A percentile compares a stretch with the other conserved stretches of the same genome.
These are phyloP conservation scores for Corythucha ciliata DNA, from an alignment of 2,888 invertebrate genomes.

Conservation along the genomic window DNA sequence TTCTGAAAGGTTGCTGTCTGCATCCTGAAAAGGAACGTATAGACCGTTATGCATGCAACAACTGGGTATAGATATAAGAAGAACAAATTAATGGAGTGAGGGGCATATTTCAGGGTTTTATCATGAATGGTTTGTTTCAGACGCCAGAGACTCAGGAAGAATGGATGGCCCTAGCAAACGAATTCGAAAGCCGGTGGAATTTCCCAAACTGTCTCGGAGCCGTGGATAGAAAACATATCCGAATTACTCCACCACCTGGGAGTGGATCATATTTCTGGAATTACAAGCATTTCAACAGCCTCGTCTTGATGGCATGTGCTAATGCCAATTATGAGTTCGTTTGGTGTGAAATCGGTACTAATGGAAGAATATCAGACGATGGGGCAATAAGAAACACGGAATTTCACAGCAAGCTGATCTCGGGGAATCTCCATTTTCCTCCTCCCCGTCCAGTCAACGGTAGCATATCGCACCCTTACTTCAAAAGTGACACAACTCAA, in stretches of 20 bases:
- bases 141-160: conserved; percentile 8
- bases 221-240: conserved; percentile 7
- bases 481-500: no score
- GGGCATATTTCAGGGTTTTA: not conserved
- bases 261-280: conserved; percentile 28
- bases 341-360: conserved; percentile 18
- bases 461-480: no score
- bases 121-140: conserved; percentile 18
- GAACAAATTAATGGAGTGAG: not conserved
- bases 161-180: conserved; percentile 15
- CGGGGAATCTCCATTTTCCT: conserved; percentile 15
- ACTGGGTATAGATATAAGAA: not conserved
- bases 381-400: conserved; percentile 22
- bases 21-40: conserved; percentile 7
- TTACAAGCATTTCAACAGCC: conserved; percentile 27
- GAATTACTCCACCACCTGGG: conserved; percentile 23
- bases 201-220: conserved; percentile 20
- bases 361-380: conserved; percentile 17
- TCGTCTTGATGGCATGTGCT: conserved; percentile 22
- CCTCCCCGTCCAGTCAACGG: conserved; percentile 5
- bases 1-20: not conserved
- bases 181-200: conserved; percentile 22
- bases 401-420: conserved; percentile 18
- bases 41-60: not conserved
- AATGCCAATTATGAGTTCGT: conserved; percentile 22